Evolutionary conservation across 2,797 vertebrate species (phyloP).

Genomic region (Hylomyscus alleni): DNA sequence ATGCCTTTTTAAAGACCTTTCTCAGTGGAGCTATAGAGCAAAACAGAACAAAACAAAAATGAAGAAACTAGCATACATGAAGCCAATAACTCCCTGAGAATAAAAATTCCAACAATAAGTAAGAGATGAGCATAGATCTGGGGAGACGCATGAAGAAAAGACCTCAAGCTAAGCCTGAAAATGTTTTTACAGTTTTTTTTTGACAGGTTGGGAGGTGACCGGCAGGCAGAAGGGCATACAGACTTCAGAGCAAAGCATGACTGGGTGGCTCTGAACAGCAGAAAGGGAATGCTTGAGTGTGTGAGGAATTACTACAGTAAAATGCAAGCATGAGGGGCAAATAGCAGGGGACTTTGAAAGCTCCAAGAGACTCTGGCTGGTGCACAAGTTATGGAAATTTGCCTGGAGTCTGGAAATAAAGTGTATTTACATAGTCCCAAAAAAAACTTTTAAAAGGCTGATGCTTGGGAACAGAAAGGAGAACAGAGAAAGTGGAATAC

Average conservation of each 20-base stretch:
- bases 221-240: neutral
- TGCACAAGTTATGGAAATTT: neutral
- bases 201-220: neutral
- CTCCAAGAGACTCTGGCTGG: neutral
- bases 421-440: neutral
- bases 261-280: neutral
- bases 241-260: neutral
- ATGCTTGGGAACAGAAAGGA: neutral
- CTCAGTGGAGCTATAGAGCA: neutral
- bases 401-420: neutral
- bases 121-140: neutral
- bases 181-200: neutral
- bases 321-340: neutral
- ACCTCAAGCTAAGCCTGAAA: neutral
- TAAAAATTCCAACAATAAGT: constrained; percentile 19
- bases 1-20: neutral
- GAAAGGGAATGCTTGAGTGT: neutral
- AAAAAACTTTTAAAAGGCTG: neutral
- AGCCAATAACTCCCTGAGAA: neutral
- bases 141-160: neutral
- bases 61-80: neutral
- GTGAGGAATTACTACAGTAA: neutral
- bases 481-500: neutral
- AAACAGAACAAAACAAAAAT: neutral
- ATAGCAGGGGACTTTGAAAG: neutral